These are phyloP conservation scores for Eulemur albifrons DNA, from an alignment of 2,797 vertebrate genomes.

Conservation along the genomic window DNA sequence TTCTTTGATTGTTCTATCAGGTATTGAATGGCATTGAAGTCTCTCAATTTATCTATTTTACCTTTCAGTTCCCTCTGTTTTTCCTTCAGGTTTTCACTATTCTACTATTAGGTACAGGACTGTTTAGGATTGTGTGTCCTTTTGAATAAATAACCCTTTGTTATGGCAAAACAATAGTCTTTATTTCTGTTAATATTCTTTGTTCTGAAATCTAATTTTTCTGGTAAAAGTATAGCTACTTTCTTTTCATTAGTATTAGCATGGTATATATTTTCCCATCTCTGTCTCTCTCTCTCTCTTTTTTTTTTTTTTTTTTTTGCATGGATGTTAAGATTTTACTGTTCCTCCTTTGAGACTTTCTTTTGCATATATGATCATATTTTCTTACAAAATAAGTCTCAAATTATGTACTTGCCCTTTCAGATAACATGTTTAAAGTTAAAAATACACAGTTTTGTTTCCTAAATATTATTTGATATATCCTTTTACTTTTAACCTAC, in stretches of 20 bases:
- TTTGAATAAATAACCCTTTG: not conserved
- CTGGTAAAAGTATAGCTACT: not conserved
- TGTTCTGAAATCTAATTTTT: not conserved
- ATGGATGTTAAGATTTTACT: not conserved
- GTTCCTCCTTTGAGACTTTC: not conserved
- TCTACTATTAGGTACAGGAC: not conserved
- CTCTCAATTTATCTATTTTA: not conserved
- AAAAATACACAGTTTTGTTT: not conserved
- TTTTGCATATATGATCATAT: not conserved
- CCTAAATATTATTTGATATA: not conserved
- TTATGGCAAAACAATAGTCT: not conserved
- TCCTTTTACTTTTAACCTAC: not conserved
- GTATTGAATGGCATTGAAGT: not conserved
- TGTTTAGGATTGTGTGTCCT: not conserved
- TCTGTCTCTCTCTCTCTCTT: no score
- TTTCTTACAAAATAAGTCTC: not conserved
- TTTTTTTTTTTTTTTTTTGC: not conserved
- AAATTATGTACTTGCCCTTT: not conserved
- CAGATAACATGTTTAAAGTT: not conserved
- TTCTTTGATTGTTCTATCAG: not conserved
- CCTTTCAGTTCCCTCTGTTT: not conserved
- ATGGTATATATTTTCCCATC: not conserved
- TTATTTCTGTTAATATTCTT: not conserved
- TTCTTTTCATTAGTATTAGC: not conserved
- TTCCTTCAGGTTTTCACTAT: not conserved